Evolutionary conservation across 2,113 vertebrate species (phyloP).

Genomic region (Cavia porcellus): DNA sequence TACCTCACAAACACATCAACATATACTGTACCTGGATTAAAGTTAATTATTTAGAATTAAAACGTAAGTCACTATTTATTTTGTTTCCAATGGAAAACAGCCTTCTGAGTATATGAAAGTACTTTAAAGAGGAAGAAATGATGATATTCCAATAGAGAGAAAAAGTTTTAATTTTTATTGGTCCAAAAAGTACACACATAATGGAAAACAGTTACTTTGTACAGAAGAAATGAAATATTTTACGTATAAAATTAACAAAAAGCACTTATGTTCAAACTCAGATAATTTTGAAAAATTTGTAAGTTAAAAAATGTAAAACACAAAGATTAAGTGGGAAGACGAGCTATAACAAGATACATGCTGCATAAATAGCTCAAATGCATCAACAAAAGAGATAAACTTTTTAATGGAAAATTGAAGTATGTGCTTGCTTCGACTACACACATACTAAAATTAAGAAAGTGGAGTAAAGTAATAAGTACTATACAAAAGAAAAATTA

Average conservation of each 20-base stretch:
- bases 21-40: neutral
- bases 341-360: neutral
- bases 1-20: neutral
- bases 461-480: neutral
- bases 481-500: neutral
- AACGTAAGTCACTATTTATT: neutral
- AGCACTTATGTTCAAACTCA: neutral
- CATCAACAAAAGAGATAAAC: neutral
- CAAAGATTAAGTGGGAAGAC: neutral
- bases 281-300: neutral
- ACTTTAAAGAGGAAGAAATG: neutral
- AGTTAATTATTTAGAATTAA: conserved; percentile 30
- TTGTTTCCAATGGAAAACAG: neutral
- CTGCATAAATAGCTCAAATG: neutral
- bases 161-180: neutral
- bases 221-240: neutral
- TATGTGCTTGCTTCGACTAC: no score
- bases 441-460: no score
- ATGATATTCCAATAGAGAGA: neutral
- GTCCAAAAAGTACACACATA: neutral
- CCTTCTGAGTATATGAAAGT: neutral
- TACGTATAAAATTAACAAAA: neutral
- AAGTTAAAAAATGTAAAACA: conserved; percentile 1
- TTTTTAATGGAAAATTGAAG: neutral
- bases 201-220: neutral